Evolutionary conservation across 2,113 vertebrate species (phyloP).

Genomic region (Pelvicachromis taeniatus): DNA sequence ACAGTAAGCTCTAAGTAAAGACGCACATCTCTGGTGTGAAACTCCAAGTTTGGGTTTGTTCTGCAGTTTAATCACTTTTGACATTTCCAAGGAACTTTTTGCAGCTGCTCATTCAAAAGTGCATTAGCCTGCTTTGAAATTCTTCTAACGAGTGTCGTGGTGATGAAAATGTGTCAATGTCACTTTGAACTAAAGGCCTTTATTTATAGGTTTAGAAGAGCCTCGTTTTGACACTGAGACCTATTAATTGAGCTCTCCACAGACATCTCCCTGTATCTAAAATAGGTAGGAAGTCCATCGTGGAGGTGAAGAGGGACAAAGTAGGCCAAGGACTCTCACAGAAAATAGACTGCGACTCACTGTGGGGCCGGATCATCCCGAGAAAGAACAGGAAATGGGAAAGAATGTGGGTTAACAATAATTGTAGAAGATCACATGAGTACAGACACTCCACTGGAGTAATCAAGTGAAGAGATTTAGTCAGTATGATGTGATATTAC

Average conservation of each 20-base stretch:
- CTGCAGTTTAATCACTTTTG: neutral
- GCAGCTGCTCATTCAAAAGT: neutral
- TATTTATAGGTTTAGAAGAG: constrained; percentile 62
- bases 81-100: neutral
- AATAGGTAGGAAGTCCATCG: constrained; percentile 63
- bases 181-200: constrained; percentile 42
- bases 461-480: neutral
- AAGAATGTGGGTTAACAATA: constrained; percentile 61
- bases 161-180: constrained; percentile 58
- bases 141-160: neutral
- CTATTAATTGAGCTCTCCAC: constrained; percentile 67
- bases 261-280: constrained; percentile 64
- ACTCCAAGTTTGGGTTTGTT: neutral
- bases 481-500: neutral
- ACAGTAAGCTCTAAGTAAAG: neutral
- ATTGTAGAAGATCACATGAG: constrained; percentile 35
- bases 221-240: constrained; percentile 56
- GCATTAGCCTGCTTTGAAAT: neutral
- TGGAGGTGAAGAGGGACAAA: constrained; percentile 70
- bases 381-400: constrained; percentile 41
- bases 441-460: neutral
- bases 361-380: constrained; percentile 49
- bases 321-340: constrained; percentile 77
- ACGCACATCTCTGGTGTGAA: neutral
- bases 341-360: constrained; percentile 69